phyloP scores from a whole-genome alignment of 37 sponge, comb jelly and placozoan genomes.

The Agelas oroides region DNA sequence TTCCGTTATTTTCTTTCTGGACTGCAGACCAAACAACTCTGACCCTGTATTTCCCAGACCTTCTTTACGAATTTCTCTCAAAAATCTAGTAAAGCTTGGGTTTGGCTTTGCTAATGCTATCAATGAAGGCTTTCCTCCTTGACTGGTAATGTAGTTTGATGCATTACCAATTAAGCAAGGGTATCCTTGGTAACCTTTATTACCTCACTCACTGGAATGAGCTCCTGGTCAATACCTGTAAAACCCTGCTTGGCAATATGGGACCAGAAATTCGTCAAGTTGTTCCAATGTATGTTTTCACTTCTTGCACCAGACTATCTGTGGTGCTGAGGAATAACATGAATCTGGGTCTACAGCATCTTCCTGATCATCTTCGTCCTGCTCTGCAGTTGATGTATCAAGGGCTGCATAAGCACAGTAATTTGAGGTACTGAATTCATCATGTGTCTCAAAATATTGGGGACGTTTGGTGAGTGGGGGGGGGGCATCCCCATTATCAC shows the following conservation, averaged over 20 bases:
- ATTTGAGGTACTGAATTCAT: no score
- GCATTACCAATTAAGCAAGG: constrained; percentile 8
- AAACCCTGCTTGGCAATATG: not conserved
- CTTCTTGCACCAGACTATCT: not conserved
- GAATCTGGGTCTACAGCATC: not conserved
- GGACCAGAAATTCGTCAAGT: not conserved
- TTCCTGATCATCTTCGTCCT: no score
- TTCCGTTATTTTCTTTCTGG: not conserved
- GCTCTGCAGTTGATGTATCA: no score
- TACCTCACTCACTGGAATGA: not conserved
- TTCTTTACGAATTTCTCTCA: not conserved
- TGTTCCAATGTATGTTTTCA: not conserved
- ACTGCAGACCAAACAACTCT: not conserved
- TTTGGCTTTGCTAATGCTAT: no score
- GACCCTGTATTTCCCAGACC: no score
- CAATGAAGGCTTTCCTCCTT: no score
- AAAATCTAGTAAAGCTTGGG: not conserved
- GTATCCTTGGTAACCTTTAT: not conserved
- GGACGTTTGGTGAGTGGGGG: no score
- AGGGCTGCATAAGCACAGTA: no score
- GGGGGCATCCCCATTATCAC: no score
- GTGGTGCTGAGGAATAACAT: not conserved
- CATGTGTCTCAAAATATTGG: no score
- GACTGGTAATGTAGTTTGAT: not conserved
- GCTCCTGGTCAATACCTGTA: not conserved